Evolutionary conservation across 2,113 vertebrate genomes (phyloP).

Genomic region (Camelus bactrianus): DNA sequence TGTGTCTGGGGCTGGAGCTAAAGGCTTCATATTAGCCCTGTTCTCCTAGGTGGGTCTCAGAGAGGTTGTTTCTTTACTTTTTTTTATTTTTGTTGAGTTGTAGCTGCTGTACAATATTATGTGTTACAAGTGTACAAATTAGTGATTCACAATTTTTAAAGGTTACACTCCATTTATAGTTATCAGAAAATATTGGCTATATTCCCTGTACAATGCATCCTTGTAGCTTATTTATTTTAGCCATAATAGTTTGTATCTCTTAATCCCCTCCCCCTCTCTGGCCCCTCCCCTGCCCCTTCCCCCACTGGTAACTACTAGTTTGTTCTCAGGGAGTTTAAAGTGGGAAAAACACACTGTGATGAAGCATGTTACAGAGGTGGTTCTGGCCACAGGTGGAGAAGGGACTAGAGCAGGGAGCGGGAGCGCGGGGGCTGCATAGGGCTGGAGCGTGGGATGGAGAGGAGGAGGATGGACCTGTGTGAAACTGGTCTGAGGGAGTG

Average conservation of each 20-base stretch:
- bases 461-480: not conserved
- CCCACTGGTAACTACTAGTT: not conserved
- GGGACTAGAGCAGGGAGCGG: not conserved
- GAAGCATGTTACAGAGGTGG: not conserved
- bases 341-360: not conserved
- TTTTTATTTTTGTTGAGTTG: no score
- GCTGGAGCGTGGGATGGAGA: not conserved
- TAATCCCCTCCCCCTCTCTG: not conserved
- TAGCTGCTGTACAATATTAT: no score
- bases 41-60: not conserved
- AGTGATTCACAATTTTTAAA: not conserved
- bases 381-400: not conserved
- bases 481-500: not conserved
- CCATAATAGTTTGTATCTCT: not conserved
- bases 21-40: not conserved
- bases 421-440: not conserved
- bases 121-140: not conserved
- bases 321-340: not conserved
- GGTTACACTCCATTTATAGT: not conserved
- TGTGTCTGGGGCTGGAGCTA: not conserved
- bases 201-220: not conserved
- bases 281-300: no score
- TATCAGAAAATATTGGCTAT: not conserved
- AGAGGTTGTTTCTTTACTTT: not conserved
- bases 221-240: not conserved